Conservation (phyloP, 1,140 invertebrate genomes). For the Nixonia krombeini region DNA sequence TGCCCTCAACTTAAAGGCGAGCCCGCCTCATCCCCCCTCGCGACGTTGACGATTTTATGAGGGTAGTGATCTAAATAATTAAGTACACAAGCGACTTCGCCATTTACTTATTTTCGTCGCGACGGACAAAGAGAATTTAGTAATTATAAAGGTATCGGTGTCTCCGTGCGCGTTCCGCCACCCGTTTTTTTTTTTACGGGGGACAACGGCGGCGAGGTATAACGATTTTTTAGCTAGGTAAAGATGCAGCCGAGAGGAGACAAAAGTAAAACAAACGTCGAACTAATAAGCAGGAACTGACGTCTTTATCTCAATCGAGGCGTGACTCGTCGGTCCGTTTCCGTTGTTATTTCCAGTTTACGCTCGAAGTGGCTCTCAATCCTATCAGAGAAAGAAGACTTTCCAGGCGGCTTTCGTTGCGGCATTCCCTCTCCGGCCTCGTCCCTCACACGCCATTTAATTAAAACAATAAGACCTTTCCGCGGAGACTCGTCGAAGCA, state of each 20-base stretch:
- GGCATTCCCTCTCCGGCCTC: conserved; percentile 44
- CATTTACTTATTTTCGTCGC: no score
- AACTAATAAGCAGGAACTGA: conserved; percentile 64
- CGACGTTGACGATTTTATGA: conserved; percentile 5
- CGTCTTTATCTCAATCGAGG: conserved; percentile 67
- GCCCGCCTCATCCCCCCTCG: not conserved
- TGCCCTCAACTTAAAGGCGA: conserved; percentile 10
- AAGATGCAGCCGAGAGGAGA: conserved; percentile 51
- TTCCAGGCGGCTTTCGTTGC: conserved; percentile 53
- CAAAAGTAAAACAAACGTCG: conserved; percentile 60
- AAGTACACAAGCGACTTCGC: no score
- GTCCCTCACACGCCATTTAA: conserved; percentile 56
- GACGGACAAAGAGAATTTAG: no score
- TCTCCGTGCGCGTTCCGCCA: no score
- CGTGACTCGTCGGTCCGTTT: conserved; percentile 64
- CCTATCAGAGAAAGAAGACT: conserved; percentile 66
- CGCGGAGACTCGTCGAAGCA: conserved; percentile 36
- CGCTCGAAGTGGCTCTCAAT: conserved; percentile 65
- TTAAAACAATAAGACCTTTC: conserved; percentile 68
- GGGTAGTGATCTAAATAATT: not conserved
- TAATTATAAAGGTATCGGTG: no score
- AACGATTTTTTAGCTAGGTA: not conserved
- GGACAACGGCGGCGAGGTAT: no score
- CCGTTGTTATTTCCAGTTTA: conserved; percentile 68
- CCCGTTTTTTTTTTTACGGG: no score